These are phyloP conservation scores for Pseudomyrmex flavicornis DNA, from an alignment of 1,140 invertebrate species.

Conservation along the genomic window DNA sequence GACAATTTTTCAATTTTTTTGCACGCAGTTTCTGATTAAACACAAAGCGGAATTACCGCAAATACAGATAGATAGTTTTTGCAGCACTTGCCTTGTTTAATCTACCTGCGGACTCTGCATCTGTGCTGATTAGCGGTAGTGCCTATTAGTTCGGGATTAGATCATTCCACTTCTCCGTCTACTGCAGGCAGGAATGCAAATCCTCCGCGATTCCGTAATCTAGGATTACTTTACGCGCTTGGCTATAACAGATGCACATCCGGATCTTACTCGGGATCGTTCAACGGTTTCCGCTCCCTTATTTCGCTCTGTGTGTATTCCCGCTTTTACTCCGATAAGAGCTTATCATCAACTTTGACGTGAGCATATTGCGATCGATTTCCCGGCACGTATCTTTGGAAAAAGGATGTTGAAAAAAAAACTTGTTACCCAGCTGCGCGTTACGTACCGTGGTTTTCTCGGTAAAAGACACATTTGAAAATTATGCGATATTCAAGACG, in stretches of 20 bases:
- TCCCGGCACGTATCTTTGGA: neutral
- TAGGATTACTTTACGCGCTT: conserved; percentile 21
- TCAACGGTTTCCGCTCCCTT: conserved; percentile 12
- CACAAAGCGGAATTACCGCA: neutral
- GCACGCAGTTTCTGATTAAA: neutral
- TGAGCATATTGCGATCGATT: neutral
- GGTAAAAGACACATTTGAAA: neutral
- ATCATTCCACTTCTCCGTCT: neutral
- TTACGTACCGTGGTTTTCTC: neutral
- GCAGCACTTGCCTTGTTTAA: neutral
- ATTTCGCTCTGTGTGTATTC: neutral
- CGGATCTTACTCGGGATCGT: conserved; percentile 2
- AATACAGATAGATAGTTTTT: conserved; percentile 14
- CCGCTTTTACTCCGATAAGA: neutral
- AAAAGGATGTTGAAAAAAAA: neutral
- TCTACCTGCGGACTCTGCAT: neutral
- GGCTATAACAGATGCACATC: neutral
- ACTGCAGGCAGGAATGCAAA: conserved; percentile 6
- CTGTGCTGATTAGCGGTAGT: neutral
- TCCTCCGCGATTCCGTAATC: conserved; percentile 8
- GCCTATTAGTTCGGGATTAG: conserved; percentile 22
- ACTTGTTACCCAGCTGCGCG: neutral
- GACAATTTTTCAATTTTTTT: neutral
- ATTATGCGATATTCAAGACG: neutral
- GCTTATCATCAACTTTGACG: conserved; percentile 8